Conservation (phyloP, 1,140 invertebrate species). For the Sminthurides bifidus region DNA sequence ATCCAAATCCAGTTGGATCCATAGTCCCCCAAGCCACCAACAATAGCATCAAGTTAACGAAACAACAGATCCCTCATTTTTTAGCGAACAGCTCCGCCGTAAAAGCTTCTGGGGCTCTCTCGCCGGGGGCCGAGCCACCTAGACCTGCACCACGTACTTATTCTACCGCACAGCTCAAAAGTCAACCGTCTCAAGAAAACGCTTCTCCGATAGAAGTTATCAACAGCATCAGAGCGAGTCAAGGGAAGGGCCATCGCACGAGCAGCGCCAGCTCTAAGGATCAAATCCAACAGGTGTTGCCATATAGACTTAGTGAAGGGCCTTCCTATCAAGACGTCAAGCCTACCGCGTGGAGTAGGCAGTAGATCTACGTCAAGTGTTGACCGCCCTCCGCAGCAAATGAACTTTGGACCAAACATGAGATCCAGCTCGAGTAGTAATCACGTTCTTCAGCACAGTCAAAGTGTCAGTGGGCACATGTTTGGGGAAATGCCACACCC, state of each 20-base stretch:
- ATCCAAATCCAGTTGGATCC: conserved; percentile 1
- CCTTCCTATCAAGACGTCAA: conserved; percentile 16
- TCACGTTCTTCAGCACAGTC: conserved; percentile 18
- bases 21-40: background rate
- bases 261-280: background rate
- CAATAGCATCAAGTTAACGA: background rate
- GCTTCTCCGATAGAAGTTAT: no score
- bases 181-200: no score
- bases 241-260: conserved; percentile 6
- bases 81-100: conserved; percentile 22
- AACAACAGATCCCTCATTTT: conserved; percentile 28
- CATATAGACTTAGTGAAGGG: conserved; percentile 25
- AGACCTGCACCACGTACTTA: conserved; percentile 12
- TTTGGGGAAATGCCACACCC: conserved; percentile 6
- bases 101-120: background rate
- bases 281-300: conserved; percentile 28
- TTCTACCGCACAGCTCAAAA: no score
- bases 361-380: conserved; percentile 18
- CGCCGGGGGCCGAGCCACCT: background rate
- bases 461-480: conserved; percentile 4
- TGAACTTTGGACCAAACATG: no score
- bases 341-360: conserved; percentile 25
- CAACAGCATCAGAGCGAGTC: no score
- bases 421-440: conserved; percentile 3
- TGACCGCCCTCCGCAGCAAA: conserved; percentile 13